A percentile compares a stretch with the other conserved stretches of the same genome.
Conservation (phyloP, 2,113 vertebrate species). For the Rhodinocichla rosea region DNA sequence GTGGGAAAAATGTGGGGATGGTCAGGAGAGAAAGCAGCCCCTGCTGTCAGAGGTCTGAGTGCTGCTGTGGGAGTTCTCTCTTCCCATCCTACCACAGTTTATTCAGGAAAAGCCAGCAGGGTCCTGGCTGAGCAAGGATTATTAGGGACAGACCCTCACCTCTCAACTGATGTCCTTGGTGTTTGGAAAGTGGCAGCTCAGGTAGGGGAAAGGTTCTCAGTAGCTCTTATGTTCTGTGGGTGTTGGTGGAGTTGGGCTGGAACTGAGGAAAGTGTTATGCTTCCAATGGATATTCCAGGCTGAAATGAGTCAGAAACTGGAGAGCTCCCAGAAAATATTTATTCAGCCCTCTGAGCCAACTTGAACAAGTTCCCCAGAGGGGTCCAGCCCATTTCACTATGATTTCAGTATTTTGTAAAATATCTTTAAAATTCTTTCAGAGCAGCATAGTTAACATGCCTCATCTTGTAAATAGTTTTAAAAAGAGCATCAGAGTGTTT, state of each 20-base stretch:
- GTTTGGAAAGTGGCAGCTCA: neutral
- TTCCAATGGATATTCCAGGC: slow-evolving; percentile 4
- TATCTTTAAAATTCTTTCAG: neutral
- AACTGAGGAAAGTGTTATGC: neutral
- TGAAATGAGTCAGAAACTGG: slow-evolving; percentile 49
- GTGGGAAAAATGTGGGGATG: neutral
- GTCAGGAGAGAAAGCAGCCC: neutral
- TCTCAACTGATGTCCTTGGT: neutral
- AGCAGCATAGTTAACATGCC: neutral
- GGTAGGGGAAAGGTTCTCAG: neutral
- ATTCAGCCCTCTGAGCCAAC: neutral
- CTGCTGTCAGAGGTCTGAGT: neutral
- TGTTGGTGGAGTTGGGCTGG: neutral
- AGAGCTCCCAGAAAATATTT: neutral
- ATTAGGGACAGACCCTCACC: neutral
- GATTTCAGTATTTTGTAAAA: neutral
- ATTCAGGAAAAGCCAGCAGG: neutral
- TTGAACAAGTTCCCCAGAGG: neutral
- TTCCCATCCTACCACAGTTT: neutral
- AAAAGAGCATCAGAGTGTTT: neutral
- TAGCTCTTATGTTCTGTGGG: neutral
- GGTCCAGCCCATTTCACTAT: neutral
- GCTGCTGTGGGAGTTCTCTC: neutral
- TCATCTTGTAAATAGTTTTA: neutral
- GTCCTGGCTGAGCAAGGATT: neutral